phyloP scores from a whole-genome alignment of 2,113 vertebrate species.

The Xiphophorus couchianus region DNA sequence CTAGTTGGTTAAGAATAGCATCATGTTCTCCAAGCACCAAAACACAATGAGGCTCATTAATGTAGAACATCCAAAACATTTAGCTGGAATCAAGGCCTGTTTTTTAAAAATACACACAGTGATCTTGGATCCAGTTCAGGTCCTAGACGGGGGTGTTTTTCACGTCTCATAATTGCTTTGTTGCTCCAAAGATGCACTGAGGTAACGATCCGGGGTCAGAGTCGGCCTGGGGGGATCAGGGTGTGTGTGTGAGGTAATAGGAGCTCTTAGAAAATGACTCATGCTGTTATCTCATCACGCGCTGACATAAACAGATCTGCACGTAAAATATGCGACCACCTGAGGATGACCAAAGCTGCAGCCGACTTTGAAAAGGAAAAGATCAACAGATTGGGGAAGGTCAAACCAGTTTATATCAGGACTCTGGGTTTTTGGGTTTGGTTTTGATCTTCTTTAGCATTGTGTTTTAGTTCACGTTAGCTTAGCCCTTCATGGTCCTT shows the following conservation, averaged over 20 bases:
- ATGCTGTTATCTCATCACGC: slow-evolving; percentile 9
- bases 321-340: slow-evolving; percentile 38
- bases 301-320: slow-evolving; percentile 15
- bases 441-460: neutral
- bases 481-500: too few species aligned
- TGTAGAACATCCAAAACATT: slow-evolving; percentile 37
- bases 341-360: slow-evolving; percentile 13
- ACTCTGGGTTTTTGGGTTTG: neutral
- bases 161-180: slow-evolving; percentile 42
- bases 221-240: neutral
- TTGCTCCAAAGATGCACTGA: slow-evolving; percentile 37
- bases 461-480: too few species aligned
- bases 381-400: neutral
- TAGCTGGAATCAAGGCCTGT: slow-evolving; percentile 21
- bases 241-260: neutral
- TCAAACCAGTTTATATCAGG: neutral
- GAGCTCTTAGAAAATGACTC: slow-evolving; percentile 37
- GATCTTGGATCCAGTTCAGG: slow-evolving; percentile 43
- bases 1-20: slow-evolving; percentile 21
- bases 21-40: slow-evolving; percentile 35
- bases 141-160: slow-evolving; percentile 16
- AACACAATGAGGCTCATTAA: slow-evolving; percentile 30
- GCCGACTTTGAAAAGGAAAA: slow-evolving; percentile 13
- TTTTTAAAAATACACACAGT: slow-evolving; percentile 24
- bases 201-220: slow-evolving; percentile 35